phyloP scores from a whole-genome alignment of 2,797 vertebrate species.

The Meriones psammophilus region DNA sequence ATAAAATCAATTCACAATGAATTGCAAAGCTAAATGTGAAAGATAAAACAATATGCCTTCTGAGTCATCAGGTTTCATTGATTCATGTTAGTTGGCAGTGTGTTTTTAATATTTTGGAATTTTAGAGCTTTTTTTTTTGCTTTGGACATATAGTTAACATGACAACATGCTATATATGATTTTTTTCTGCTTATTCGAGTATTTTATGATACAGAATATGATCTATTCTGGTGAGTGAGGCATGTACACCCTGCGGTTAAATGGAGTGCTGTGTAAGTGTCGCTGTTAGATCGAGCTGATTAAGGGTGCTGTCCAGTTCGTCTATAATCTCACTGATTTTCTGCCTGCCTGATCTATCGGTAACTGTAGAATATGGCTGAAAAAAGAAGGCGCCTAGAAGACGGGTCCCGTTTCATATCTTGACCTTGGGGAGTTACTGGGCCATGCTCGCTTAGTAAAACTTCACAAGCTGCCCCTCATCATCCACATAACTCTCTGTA shows the following conservation, averaged over 20 bases:
- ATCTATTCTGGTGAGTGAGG: background rate
- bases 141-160: background rate
- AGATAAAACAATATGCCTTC: slow-evolving; percentile 31
- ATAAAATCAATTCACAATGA: background rate
- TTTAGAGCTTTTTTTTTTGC: background rate
- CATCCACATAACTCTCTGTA: background rate
- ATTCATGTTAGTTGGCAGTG: background rate
- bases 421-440: background rate
- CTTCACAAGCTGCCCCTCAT: background rate
- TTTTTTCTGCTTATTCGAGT: slow-evolving; percentile 48
- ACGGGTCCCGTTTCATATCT: background rate
- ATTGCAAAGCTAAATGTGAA: slow-evolving; percentile 20
- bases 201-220: background rate
- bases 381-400: background rate
- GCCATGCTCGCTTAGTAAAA: background rate
- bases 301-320: background rate
- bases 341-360: slow-evolving; percentile 10
- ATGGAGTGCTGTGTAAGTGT: slow-evolving; percentile 4
- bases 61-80: slow-evolving; percentile 24
- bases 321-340: slow-evolving; percentile 22
- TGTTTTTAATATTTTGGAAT: slow-evolving; percentile 49
- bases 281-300: background rate
- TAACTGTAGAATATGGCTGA: background rate
- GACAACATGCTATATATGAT: background rate
- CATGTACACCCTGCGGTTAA: background rate